Percentiles rank a stretch among this genome's conserved stretches.
Conservation (phyloP, 2,888 invertebrate species). For the Tenthredo amoena region DNA sequence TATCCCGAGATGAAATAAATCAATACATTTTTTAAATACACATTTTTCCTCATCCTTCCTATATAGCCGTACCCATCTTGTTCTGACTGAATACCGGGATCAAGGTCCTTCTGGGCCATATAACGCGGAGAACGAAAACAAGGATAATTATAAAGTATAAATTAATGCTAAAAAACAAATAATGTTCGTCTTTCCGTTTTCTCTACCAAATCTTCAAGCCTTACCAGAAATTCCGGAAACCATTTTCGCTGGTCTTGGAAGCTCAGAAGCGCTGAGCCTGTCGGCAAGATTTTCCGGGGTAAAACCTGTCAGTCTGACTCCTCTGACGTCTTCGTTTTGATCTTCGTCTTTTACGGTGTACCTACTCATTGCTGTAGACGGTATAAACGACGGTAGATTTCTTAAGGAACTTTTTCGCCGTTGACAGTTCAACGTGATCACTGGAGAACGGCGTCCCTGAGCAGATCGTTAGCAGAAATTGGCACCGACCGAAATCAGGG, state of each 20-base stretch:
- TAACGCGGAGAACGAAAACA: neutral
- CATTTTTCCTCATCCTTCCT: neutral
- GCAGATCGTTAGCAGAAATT: conserved; percentile 13
- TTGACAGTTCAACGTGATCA: neutral
- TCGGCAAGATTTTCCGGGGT: conserved; percentile 55
- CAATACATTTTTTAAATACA: neutral
- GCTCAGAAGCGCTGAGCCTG: conserved; percentile 23
- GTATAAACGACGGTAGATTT: neutral
- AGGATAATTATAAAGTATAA: neutral
- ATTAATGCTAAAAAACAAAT: neutral
- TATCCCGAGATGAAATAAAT: neutral
- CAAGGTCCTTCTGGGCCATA: neutral
- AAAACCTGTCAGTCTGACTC: conserved; percentile 73
- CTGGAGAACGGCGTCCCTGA: neutral
- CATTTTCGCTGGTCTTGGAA: neutral
- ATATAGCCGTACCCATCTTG: neutral
- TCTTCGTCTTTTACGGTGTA: conserved; percentile 71
- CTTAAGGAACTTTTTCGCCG: neutral
- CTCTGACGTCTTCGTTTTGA: conserved; percentile 63
- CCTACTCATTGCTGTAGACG: conserved; percentile 65
- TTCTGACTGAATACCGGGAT: neutral
- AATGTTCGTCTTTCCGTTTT: neutral
- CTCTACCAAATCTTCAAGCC: neutral
- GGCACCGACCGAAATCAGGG: conserved; percentile 56
- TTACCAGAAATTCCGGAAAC: conserved; percentile 40